phyloP scores from a whole-genome alignment of 2,797 vertebrate genomes.

The Somateria mollissima region DNA sequence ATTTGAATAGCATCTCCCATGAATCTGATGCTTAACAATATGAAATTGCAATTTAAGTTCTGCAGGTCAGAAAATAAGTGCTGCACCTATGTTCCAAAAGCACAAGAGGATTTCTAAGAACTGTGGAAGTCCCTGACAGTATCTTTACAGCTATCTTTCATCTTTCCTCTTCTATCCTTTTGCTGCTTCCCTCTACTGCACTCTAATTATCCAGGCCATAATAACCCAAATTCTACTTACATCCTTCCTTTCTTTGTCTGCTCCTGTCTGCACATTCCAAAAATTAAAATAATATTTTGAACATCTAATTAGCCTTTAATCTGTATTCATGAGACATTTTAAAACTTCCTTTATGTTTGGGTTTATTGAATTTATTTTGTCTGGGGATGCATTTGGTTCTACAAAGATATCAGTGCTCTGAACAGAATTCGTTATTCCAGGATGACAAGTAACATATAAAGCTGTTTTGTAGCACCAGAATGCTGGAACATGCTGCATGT shows the following conservation, averaged over 20 bases:
- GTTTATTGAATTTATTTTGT: background rate
- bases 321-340: background rate
- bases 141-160: background rate
- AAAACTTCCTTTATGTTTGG: background rate
- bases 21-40: background rate
- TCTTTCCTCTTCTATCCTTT: background rate
- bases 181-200: background rate
- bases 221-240: background rate
- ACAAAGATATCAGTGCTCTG: background rate
- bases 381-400: background rate
- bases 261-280: background rate
- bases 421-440: background rate
- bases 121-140: fast-evolving
- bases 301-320: background rate
- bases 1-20: background rate
- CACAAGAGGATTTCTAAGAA: background rate
- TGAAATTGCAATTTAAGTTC: background rate
- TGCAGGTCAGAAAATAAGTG: background rate
- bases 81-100: background rate
- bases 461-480: background rate
- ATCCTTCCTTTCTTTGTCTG: background rate
- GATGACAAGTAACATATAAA: background rate
- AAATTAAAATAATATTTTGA: background rate
- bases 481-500: background rate
- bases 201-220: background rate